A percentile compares a stretch with the other conserved stretches of the same genome.
Evolutionary conservation across 2,888 invertebrate species (phyloP).

Genomic region (Linnaemya tessellans): DNA sequence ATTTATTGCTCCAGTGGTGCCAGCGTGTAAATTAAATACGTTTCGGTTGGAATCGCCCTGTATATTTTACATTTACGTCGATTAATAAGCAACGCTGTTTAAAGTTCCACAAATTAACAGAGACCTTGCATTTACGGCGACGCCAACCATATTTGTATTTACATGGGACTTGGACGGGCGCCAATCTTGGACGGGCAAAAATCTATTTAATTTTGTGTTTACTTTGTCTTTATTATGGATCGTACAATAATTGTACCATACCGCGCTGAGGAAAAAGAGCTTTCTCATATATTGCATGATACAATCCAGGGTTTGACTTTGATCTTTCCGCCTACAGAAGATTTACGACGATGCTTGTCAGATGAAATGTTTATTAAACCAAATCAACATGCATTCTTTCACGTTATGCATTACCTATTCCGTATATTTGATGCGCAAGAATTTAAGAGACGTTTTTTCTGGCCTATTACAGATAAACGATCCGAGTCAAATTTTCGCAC

Average conservation of each 20-base stretch:
- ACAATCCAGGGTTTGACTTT: slow-evolving; percentile 78
- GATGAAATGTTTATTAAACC: slow-evolving; percentile 83
- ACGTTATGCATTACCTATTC: slow-evolving; percentile 82
- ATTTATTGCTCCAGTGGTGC: no score
- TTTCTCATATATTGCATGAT: slow-evolving; percentile 78
- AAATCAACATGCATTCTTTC: slow-evolving; percentile 81
- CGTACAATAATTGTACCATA: slow-evolving; percentile 79
- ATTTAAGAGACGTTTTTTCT: slow-evolving; percentile 82
- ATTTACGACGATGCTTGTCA: slow-evolving; percentile 77
- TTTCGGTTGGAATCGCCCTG: no score
- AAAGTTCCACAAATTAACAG: neutral
- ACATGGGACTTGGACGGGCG: neutral
- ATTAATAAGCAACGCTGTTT: slow-evolving; percentile 5
- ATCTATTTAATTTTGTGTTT: neutral
- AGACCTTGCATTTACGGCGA: neutral
- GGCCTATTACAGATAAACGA: slow-evolving; percentile 82
- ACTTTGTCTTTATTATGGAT: slow-evolving; percentile 76
- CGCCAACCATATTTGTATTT: neutral
- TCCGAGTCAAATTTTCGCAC: slow-evolving; percentile 81
- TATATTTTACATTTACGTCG: no score
- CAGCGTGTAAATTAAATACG: no score
- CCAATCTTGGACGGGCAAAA: neutral
- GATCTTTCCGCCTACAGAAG: slow-evolving; percentile 78
- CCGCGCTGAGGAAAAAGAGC: slow-evolving; percentile 81
- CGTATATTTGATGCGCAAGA: slow-evolving; percentile 80